Base-by-base conservation (phyloP, 2,797 vertebrate species). In the Thaleichthys pacificus region DNA sequence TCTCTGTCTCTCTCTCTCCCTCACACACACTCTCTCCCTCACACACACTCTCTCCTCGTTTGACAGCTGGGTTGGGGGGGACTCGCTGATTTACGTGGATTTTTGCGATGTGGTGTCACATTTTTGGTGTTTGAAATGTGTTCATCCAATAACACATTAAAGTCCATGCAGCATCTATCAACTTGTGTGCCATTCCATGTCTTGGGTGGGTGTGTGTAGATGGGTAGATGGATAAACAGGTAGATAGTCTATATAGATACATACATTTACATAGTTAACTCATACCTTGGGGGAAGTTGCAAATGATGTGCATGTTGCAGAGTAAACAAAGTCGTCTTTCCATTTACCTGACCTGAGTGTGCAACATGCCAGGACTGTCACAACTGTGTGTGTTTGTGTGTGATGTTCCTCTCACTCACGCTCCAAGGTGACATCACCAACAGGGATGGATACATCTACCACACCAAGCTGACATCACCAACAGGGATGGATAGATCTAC, bases 51-150 rank as follows among this genome's bases (percentile, higher is more conserved):
- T 61, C 26, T 64, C 30, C 3, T 21, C 11, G 63, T 79, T 56
- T 73, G 82, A 83, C 76, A 68, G 70, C 19, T 51, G 9, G 69
- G 72, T 71, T 82, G 77, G 70, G 68, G 64, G 28, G 17, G 19
- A 28, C 17, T 71, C 32, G 72, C 26, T 72, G 82, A 89, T 78
- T 14, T 74, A 80, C 66, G 61, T 47, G 68, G 47, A 47, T n/a
- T 0, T 75, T 89, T 63, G 62, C 82, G 70, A 63, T 14, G 5
- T 49, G 26, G 65, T 22, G 73, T n/a, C 77, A 89, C 79, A 84
- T 89, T 86, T 80, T 65, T 66, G 54, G 4, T 65, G 26, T 71
- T 66, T 76, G 17, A 80, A 80, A 82, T 83, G 61, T 60, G 61
- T 75, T 72, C 54, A 3, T 8, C 38, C 32, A 61, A 70, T 66